Conservation (phyloP, 2,113 vertebrate species). For the Uropsilus gracilis region DNA sequence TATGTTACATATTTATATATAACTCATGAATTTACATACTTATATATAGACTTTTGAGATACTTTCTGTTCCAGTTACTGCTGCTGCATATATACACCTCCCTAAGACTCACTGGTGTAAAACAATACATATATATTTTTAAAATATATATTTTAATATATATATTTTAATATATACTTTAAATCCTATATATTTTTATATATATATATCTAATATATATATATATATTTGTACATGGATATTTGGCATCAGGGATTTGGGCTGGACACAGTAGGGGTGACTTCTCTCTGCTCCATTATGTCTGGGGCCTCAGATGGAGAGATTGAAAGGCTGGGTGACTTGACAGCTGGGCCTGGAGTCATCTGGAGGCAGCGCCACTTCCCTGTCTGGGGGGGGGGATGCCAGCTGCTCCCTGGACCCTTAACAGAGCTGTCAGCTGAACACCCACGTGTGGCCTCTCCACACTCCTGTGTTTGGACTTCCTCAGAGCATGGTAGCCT, state of each 20-base stretch:
- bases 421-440: not conserved
- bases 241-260: not conserved
- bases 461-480: not conserved
- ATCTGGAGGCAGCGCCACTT: not conserved
- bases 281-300: not conserved
- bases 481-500: conserved; percentile 10
- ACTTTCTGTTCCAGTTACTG: not conserved
- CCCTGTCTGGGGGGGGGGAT: not conserved
- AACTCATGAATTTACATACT: no score
- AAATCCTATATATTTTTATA: no score
- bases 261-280: not conserved
- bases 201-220: no score
- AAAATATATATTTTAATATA: no score
- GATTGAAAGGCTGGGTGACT: not conserved
- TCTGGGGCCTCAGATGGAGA: not conserved
- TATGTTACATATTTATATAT: not conserved
- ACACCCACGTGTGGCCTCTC: not conserved
- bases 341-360: conserved; percentile 16
- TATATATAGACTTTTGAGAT: not conserved
- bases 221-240: not conserved
- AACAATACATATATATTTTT: no score
- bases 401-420: not conserved
- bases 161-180: no score
- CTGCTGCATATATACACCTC: not conserved
- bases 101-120: not conserved